These are phyloP conservation scores for Deilephila elpenor DNA, from an alignment of 2,888 invertebrate species.

Conservation along the genomic window DNA sequence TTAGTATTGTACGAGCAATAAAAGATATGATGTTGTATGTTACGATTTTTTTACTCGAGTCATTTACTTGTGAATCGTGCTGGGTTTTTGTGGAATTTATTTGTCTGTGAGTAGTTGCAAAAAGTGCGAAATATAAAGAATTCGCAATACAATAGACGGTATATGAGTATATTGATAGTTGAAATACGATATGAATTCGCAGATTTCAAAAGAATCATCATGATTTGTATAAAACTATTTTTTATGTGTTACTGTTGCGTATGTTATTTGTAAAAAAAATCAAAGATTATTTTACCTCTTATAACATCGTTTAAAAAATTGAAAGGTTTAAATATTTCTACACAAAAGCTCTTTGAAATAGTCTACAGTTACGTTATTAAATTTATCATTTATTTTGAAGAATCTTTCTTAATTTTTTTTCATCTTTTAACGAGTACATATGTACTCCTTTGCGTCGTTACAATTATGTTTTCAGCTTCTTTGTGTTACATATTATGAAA, in stretches of 20 bases:
- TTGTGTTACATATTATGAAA: too few species aligned
- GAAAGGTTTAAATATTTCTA: too few species aligned
- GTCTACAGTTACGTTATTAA: too few species aligned
- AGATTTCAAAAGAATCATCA: neutral
- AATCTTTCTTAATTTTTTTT: too few species aligned
- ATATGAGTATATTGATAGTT: constrained; percentile 8
- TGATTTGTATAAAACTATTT: neutral
- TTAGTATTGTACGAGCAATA: constrained; percentile 22
- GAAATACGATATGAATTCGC: constrained; percentile 1
- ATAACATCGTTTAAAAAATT: too few species aligned
- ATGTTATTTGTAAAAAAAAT: neutral
- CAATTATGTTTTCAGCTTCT: too few species aligned
- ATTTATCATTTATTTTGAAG: too few species aligned
- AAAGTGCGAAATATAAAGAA: constrained; percentile 20
- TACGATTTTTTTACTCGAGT: constrained; percentile 11
- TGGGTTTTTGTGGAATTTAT: constrained; percentile 5
- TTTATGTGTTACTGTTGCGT: neutral
- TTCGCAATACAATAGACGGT: constrained; percentile 1
- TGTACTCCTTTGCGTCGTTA: too few species aligned
- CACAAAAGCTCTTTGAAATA: too few species aligned
- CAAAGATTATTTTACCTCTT: neutral
- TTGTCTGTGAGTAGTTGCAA: constrained; percentile 11
- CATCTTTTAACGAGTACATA: too few species aligned
- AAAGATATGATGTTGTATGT: constrained; percentile 18
- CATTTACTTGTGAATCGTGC: constrained; percentile 17